Evolutionary conservation across 1,140 invertebrate species (phyloP).

Genomic region (Orius insidiosus): DNA sequence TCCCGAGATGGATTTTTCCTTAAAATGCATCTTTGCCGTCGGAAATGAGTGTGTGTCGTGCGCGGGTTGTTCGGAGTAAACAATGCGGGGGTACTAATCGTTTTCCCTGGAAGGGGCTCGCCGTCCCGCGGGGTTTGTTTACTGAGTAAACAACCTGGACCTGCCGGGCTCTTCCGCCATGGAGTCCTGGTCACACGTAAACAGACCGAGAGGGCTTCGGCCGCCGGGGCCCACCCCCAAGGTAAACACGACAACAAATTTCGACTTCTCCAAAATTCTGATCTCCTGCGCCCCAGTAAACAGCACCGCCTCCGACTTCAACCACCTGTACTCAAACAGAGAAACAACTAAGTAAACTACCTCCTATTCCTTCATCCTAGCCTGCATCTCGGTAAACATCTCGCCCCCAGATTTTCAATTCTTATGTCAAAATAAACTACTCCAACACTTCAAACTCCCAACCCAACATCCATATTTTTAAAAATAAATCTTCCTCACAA

Average conservation of each 20-base stretch:
- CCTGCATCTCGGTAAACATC: conserved; percentile 15
- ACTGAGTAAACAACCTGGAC: conserved; percentile 14
- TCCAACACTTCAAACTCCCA: neutral
- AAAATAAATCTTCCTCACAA: neutral
- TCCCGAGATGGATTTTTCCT: conserved; percentile 17
- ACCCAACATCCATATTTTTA: neutral
- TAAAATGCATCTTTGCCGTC: conserved; percentile 2
- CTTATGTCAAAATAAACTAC: neutral
- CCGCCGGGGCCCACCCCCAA: conserved; percentile 5
- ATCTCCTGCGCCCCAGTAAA: conserved; percentile 13
- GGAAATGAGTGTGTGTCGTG: neutral
- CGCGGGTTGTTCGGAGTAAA: conserved; percentile 8
- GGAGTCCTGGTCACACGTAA: conserved; percentile 8
- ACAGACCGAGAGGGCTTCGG: conserved; percentile 3
- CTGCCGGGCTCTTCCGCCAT: neutral
- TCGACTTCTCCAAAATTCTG: conserved; percentile 1
- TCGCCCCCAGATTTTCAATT: conserved; percentile 2
- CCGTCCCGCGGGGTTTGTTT: conserved; percentile 5
- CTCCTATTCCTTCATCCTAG: conserved; percentile 11
- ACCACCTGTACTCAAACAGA: conserved; percentile 12
- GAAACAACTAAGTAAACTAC: conserved; percentile 16
- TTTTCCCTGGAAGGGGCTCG: neutral
- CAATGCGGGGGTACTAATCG: conserved; percentile 5
- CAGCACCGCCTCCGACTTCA: conserved; percentile 1
- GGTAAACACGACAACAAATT: conserved; percentile 12